Evolutionary conservation across 2,888 invertebrate species (phyloP).

Genomic region (Asteroscopus sphinx): DNA sequence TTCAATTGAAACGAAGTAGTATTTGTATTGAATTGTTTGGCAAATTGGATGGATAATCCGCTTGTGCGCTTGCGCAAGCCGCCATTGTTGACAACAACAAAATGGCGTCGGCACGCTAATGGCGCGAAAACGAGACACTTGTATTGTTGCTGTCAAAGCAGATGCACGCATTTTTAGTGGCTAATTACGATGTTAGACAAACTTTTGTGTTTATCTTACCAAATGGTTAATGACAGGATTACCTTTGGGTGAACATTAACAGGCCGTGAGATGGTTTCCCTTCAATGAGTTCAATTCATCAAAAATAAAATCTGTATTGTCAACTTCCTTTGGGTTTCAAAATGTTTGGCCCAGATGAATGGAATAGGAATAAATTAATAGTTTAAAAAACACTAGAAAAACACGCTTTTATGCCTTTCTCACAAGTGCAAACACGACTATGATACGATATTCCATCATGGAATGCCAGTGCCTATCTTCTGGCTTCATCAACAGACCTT

Average conservation of each 20-base stretch:
- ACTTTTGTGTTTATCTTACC: constrained; percentile 14
- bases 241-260: not conserved
- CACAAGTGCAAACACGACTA: too few species aligned
- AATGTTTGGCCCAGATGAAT: too few species aligned
- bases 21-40: constrained; percentile 72
- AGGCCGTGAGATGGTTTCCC: too few species aligned
- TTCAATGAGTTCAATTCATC: too few species aligned
- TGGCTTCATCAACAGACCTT: too few species aligned
- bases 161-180: constrained; percentile 42
- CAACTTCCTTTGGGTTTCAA: too few species aligned
- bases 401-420: too few species aligned
- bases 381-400: too few species aligned
- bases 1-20: constrained; percentile 61
- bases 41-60: constrained; percentile 80
- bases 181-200: constrained; percentile 40
- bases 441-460: too few species aligned
- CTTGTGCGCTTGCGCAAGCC: constrained; percentile 69
- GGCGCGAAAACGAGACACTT: constrained; percentile 68
- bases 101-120: constrained; percentile 65
- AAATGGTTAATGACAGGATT: constrained; percentile 7
- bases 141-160: constrained; percentile 51
- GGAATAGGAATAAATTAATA: too few species aligned
- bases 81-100: constrained; percentile 65
- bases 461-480: too few species aligned
- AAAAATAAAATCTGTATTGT: too few species aligned